Evolutionary conservation across 2,888 invertebrate species (phyloP).

Genomic region (Palloptera scutellata): DNA sequence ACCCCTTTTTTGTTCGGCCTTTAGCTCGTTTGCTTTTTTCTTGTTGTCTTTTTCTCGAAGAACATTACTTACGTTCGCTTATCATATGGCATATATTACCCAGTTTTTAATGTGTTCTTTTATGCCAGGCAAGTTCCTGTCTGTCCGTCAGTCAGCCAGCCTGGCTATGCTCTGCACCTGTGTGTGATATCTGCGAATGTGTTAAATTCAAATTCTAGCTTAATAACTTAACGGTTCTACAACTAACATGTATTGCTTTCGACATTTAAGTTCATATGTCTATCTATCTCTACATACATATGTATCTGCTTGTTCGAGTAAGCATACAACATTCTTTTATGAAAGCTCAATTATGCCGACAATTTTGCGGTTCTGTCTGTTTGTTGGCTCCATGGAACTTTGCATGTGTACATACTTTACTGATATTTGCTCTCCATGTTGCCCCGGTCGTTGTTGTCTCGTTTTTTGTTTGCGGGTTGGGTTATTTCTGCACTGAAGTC

Average conservation of each 20-base stretch:
- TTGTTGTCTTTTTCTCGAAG: no score
- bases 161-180: neutral
- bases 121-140: neutral
- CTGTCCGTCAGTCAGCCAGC: neutral
- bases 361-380: neutral
- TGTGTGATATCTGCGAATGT: neutral
- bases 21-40: no score
- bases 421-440: no score
- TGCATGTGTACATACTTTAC: no score
- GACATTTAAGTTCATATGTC: neutral
- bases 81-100: no score
- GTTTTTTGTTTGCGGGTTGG: neutral
- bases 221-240: constrained; percentile 19
- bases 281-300: neutral
- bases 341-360: neutral
- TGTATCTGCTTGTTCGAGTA: neutral
- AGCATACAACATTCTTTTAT: neutral
- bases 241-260: neutral
- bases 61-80: no score
- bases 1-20: no score
- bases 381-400: neutral
- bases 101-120: no score
- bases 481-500: neutral
- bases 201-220: constrained; percentile 8
- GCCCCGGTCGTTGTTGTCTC: neutral